Percentiles rank a stretch among this genome's conserved stretches.
phyloP scores from a whole-genome alignment of 2,113 vertebrate genomes.

The Onychorhynchus coronatus region DNA sequence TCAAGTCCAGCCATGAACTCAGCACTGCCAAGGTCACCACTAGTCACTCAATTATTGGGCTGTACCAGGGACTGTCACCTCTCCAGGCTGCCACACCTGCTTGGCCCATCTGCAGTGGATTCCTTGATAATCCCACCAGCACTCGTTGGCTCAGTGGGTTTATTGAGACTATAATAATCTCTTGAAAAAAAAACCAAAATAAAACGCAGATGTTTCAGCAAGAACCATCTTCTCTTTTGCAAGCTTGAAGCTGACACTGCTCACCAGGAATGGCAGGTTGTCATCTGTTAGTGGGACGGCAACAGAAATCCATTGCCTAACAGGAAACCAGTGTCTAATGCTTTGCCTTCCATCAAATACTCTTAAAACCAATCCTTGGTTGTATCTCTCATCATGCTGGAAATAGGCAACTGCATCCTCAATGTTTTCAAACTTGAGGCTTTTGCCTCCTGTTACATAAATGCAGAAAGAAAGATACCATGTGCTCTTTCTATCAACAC shows the following conservation, averaged over 20 bases:
- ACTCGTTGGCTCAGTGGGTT: background rate
- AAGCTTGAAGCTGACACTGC: slow-evolving; percentile 71
- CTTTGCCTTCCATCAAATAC: slow-evolving; percentile 75
- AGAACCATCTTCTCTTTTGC: slow-evolving; percentile 57
- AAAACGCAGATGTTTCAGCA: slow-evolving; percentile 53
- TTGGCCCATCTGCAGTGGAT: slow-evolving; percentile 29
- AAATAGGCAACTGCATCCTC: slow-evolving; percentile 69
- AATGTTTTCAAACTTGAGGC: slow-evolving; percentile 76
- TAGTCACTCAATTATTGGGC: background rate
- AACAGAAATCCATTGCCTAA: slow-evolving; percentile 73
- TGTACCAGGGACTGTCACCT: background rate
- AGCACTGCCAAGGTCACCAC: background rate
- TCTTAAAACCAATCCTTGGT: slow-evolving; percentile 72
- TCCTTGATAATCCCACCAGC: slow-evolving; percentile 67
- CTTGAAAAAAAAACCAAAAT: slow-evolving; percentile 76
- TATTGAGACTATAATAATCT: slow-evolving; percentile 70
- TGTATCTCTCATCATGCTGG: slow-evolving; percentile 76
- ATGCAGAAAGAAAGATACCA: slow-evolving; percentile 65
- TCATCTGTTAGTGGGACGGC: slow-evolving; percentile 75
- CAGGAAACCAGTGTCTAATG: slow-evolving; percentile 69
- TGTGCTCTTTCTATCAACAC: slow-evolving; percentile 75
- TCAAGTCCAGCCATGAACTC: background rate
- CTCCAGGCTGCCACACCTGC: background rate
- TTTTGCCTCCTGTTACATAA: slow-evolving; percentile 77
- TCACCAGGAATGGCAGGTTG: slow-evolving; percentile 71